Conservation (phyloP, 2,113 vertebrate species). For the Cettia cetti region DNA sequence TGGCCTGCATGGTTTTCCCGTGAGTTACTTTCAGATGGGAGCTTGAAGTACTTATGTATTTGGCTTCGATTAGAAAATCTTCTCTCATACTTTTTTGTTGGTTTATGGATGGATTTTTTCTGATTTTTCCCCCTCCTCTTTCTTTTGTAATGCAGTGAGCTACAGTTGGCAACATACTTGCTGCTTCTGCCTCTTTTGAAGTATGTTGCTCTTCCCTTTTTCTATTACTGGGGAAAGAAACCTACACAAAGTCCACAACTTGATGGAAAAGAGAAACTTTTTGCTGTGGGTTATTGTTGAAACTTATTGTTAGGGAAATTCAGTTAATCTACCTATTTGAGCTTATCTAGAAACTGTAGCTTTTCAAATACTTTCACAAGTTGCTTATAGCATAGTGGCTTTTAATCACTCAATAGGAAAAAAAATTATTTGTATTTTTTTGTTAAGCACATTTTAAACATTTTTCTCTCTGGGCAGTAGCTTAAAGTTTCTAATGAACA, state of each 20-base stretch:
- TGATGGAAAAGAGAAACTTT: neutral
- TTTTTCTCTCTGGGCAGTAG: neutral
- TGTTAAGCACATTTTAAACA: neutral
- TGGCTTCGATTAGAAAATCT: neutral
- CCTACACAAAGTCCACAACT: neutral
- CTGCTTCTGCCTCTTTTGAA: neutral
- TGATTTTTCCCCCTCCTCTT: rapidly evolving
- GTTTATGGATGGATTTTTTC: neutral
- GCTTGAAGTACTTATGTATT: neutral
- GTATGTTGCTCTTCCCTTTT: neutral
- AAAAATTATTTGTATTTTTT: neutral
- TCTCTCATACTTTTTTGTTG: neutral
- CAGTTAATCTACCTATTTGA: neutral
- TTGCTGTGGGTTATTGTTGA: neutral
- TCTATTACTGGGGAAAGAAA: neutral
- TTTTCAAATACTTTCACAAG: neutral
- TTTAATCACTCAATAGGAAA: neutral
- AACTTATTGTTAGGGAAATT: neutral
- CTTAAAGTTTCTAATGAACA: neutral
- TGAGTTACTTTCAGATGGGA: neutral
- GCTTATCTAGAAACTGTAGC: neutral
- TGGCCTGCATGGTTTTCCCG: neutral
- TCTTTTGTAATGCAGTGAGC: neutral
- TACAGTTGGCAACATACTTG: neutral
- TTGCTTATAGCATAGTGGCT: neutral